Conservation (phyloP, 2,113 vertebrate genomes). For the Otis tarda region DNA sequence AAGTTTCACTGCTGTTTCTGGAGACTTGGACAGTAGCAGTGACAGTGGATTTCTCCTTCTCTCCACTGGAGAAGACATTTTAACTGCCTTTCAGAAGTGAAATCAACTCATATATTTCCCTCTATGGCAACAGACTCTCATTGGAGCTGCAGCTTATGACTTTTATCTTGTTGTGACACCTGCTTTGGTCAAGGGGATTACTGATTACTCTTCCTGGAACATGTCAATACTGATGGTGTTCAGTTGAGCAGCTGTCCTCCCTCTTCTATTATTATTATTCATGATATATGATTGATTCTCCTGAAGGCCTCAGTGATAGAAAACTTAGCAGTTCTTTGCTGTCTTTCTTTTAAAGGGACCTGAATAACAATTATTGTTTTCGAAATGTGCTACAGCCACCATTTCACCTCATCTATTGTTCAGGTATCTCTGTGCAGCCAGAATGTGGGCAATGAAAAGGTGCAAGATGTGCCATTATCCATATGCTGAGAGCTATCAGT, state of each 20-base stretch:
- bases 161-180: slow-evolving; percentile 43
- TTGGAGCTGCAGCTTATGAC: neutral
- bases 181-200: slow-evolving; percentile 34
- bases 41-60: neutral
- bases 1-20: neutral
- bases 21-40: neutral
- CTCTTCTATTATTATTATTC: slow-evolving; percentile 40
- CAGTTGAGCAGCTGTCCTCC: slow-evolving; percentile 14
- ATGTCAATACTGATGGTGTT: slow-evolving; percentile 28
- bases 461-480: slow-evolving; percentile 32
- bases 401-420: slow-evolving; percentile 2
- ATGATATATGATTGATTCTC: neutral
- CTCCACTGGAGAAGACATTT: neutral
- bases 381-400: neutral
- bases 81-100: neutral
- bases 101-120: slow-evolving; percentile 6
- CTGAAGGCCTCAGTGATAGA: neutral
- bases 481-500: slow-evolving; percentile 28
- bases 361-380: slow-evolving; percentile 30
- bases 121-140: neutral
- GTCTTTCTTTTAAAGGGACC: slow-evolving; percentile 3
- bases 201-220: slow-evolving; percentile 13
- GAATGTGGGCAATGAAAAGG: slow-evolving; percentile 15
- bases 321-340: slow-evolving; percentile 9
- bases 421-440: neutral